Percentiles rank a stretch among this genome's conserved stretches.
These are phyloP conservation scores for Heloderma charlesbogerti DNA, from an alignment of 2,113 vertebrate genomes.

Conservation along the genomic window DNA sequence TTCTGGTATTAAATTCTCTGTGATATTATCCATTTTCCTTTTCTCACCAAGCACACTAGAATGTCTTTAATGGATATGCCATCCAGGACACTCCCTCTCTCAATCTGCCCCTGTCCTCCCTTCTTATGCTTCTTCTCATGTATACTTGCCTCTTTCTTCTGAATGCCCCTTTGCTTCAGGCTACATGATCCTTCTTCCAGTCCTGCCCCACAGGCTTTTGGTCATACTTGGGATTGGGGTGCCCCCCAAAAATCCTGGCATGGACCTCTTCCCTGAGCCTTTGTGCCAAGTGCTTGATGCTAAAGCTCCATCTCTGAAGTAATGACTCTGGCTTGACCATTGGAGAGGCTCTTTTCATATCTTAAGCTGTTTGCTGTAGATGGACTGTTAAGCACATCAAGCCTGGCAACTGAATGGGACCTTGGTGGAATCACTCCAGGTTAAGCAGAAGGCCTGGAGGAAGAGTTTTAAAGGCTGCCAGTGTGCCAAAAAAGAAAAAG, in stretches of 20 bases:
- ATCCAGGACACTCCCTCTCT: background rate
- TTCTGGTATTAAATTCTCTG: background rate
- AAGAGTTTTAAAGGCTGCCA: background rate
- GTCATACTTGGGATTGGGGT: background rate
- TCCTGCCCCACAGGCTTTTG: background rate
- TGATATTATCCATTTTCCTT: background rate
- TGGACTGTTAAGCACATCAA: background rate
- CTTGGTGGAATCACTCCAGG: background rate
- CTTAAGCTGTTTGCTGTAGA: background rate
- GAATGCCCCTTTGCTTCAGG: background rate
- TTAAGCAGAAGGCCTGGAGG: background rate
- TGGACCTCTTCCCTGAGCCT: background rate
- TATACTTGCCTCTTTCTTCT: background rate
- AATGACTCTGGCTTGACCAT: background rate
- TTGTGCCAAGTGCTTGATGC: background rate
- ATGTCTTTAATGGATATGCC: background rate
- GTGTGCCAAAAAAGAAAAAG: background rate
- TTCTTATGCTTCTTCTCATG: background rate
- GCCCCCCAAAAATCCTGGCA: background rate
- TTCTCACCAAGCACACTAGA: background rate
- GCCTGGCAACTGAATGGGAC: background rate
- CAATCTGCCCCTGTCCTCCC: background rate
- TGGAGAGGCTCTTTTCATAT: background rate
- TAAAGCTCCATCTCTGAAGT: background rate
- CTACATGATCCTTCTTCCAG: background rate